phyloP scores from a whole-genome alignment of 2,113 vertebrate species.

The Myrmecobius fasciatus region DNA sequence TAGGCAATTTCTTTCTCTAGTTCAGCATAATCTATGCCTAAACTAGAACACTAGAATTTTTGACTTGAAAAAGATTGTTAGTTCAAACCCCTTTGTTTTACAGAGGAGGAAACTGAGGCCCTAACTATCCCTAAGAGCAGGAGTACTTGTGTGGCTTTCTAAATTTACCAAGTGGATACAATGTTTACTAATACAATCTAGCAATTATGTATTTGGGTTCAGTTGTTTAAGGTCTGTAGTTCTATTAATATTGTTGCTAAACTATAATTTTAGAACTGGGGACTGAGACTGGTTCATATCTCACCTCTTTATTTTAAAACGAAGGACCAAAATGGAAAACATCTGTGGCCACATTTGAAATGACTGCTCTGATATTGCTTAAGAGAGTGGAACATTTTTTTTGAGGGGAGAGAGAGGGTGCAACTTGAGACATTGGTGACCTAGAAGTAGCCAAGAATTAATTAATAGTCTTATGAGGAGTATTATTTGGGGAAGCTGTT shows the following conservation, averaged over 20 bases:
- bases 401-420: background rate
- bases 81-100: background rate
- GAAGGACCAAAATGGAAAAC: slow-evolving; percentile 76
- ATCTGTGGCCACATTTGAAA: slow-evolving; percentile 71
- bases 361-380: slow-evolving; percentile 47
- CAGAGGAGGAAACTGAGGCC: background rate
- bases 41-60: background rate
- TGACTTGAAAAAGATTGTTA: background rate
- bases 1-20: background rate
- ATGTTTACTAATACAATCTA: slow-evolving; percentile 64
- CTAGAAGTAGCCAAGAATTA: background rate
- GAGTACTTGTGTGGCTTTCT: slow-evolving; percentile 56
- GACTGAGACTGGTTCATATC: slow-evolving; percentile 75
- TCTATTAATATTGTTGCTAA: slow-evolving; percentile 80
- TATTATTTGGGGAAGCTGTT: slow-evolving; percentile 1
- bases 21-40: background rate
- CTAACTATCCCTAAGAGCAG: background rate
- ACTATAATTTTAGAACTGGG: slow-evolving; percentile 80
- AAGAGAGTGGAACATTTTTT: slow-evolving; percentile 2
- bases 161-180: slow-evolving; percentile 63
- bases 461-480: slow-evolving; percentile 28
- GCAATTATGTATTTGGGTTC: slow-evolving; percentile 74
- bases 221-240: slow-evolving; percentile 71
- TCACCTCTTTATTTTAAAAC: slow-evolving; percentile 80
- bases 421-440: slow-evolving; percentile 32